Percentiles rank a stretch among this genome's conserved stretches.
Conservation (phyloP, 2,888 invertebrate species). For the Hoplodrina blanda region DNA sequence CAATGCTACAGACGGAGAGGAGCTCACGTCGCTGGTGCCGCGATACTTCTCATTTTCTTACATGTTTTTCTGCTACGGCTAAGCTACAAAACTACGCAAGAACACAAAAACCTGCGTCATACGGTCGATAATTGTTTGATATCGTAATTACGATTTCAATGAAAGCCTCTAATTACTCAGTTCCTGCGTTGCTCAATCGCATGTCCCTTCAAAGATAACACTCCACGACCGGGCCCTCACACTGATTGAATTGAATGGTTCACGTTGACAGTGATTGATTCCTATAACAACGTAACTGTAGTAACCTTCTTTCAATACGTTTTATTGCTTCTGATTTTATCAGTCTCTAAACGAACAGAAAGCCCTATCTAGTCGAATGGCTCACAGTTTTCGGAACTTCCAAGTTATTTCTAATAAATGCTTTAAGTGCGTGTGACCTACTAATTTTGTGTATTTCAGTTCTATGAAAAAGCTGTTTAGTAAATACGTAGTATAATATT, state of each 20-base stretch:
- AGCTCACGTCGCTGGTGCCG: background rate
- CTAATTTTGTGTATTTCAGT: background rate
- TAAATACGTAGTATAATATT: background rate
- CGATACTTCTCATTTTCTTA: background rate
- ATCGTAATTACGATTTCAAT: slow-evolving; percentile 60
- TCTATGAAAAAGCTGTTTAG: background rate
- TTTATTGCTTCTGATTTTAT: slow-evolving; percentile 30
- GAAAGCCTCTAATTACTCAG: slow-evolving; percentile 67
- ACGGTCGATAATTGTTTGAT: slow-evolving; percentile 53
- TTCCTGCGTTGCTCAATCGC: slow-evolving; percentile 70
- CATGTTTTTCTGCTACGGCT: background rate
- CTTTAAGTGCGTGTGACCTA: background rate
- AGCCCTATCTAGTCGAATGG: slow-evolving; percentile 2
- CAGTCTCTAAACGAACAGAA: background rate
- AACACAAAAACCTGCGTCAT: slow-evolving; percentile 42
- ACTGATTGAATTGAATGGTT: slow-evolving; percentile 46
- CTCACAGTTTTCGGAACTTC: slow-evolving; percentile 6
- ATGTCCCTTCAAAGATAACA: slow-evolving; percentile 58
- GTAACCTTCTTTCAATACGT: slow-evolving; percentile 26
- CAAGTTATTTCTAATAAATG: background rate
- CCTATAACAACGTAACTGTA: slow-evolving; percentile 9
- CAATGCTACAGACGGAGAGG: slow-evolving; percentile 2
- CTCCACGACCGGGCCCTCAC: slow-evolving; percentile 34
- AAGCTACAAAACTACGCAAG: slow-evolving; percentile 7
- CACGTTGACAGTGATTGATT: slow-evolving; percentile 57